phyloP scores from a whole-genome alignment of 2,888 invertebrate genomes.

The Eristalinus sepulchralis region DNA sequence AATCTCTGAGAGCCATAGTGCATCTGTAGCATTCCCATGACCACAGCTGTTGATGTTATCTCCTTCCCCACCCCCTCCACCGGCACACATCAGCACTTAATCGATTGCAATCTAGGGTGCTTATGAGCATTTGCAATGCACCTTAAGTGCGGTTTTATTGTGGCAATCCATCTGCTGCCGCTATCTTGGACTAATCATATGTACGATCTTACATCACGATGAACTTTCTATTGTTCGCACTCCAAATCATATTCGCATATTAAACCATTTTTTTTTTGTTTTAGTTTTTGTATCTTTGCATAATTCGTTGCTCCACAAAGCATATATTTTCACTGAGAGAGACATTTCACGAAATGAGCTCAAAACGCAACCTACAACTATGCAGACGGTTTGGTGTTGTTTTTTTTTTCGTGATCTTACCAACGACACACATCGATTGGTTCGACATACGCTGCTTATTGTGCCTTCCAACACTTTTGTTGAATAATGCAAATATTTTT shows the following conservation, averaged over 20 bases:
- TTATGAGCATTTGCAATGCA: neutral
- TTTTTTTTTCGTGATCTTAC: neutral
- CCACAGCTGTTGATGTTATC: no score
- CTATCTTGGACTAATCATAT: neutral
- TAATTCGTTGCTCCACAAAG: slow-evolving; percentile 27
- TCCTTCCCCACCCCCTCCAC: neutral
- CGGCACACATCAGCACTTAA: neutral
- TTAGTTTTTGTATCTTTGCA: slow-evolving; percentile 16
- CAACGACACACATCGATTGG: slow-evolving; percentile 19
- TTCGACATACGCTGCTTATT: neutral
- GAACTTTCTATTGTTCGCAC: slow-evolving; percentile 37
- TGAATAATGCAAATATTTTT: slow-evolving; percentile 18
- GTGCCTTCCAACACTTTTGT: slow-evolving; percentile 4
- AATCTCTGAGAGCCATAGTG: no score
- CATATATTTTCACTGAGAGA: neutral
- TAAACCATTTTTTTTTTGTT: neutral
- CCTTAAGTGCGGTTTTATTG: neutral
- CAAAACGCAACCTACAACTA: slow-evolving; percentile 5
- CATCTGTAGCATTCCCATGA: no score
- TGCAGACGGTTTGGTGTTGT: neutral
- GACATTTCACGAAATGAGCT: slow-evolving; percentile 2
- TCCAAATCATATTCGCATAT: slow-evolving; percentile 27
- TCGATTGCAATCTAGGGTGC: neutral
- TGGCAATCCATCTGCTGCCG: slow-evolving; percentile 3
- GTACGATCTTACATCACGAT: slow-evolving; percentile 34